These are phyloP conservation scores for Exocentrus adspersus DNA, from an alignment of 2,888 invertebrate species.

Conservation along the genomic window DNA sequence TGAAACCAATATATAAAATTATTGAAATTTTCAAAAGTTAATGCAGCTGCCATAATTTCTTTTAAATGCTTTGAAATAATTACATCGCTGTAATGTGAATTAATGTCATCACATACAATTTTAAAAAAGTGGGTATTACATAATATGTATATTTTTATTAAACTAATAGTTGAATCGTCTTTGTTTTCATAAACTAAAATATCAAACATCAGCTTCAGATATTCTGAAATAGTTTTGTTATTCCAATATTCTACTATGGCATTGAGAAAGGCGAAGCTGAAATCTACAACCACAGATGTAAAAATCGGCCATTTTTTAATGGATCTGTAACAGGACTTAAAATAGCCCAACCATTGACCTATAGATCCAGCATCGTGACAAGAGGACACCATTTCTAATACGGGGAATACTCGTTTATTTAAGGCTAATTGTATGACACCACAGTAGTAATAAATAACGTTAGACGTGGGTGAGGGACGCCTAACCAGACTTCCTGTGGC, in stretches of 20 bases:
- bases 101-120: not conserved
- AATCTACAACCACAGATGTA: not conserved
- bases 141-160: not conserved
- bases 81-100: not conserved
- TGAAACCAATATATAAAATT: not conserved
- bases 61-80: not conserved
- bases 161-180: not conserved
- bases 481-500: not conserved
- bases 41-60: not conserved
- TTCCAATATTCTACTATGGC: not conserved
- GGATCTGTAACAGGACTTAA: not conserved
- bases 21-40: not conserved
- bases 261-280: conserved; percentile 1
- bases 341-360: not conserved
- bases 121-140: not conserved
- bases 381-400: conserved; percentile 3
- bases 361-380: conserved; percentile 1
- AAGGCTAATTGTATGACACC: not conserved
- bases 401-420: not conserved
- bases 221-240: not conserved
- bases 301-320: conserved; percentile 8
- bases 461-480: not conserved
- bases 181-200: not conserved
- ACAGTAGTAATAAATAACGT: conserved; percentile 1
- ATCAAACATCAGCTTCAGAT: not conserved